These are phyloP conservation scores for Drosophila nr. fundita DNA, from an alignment of 2,888 invertebrate genomes.

Conservation along the genomic window DNA sequence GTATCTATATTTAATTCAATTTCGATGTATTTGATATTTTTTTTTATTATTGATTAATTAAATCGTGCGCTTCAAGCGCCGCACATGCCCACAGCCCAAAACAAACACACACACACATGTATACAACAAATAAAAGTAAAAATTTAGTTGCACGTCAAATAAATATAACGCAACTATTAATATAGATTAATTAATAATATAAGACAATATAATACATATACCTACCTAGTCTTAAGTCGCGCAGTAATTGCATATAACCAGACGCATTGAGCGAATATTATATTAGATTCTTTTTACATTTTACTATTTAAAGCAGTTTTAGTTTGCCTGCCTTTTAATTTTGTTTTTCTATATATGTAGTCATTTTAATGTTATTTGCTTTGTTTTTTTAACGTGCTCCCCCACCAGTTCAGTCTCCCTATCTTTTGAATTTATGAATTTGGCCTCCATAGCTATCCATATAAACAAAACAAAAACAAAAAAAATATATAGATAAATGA, in stretches of 20 bases:
- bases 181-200: constrained; percentile 7
- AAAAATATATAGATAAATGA: constrained; percentile 21
- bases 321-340: neutral
- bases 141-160: constrained; percentile 29
- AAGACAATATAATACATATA: constrained; percentile 6
- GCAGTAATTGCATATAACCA: constrained; percentile 35
- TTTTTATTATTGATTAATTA: neutral
- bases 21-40: constrained; percentile 19
- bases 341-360: neutral
- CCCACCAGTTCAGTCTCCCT: neutral
- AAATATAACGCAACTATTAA: constrained; percentile 17
- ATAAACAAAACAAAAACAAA: constrained; percentile 14
- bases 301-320: neutral
- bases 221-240: constrained; percentile 47
- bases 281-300: constrained; percentile 6
- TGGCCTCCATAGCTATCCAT: constrained; percentile 39
- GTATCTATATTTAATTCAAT: constrained; percentile 36
- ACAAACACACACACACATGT: constrained; percentile 6
- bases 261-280: constrained; percentile 44
- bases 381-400: constrained; percentile 4
- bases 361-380: neutral
- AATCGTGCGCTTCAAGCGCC: constrained; percentile 31
- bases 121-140: constrained; percentile 16
- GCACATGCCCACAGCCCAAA: constrained; percentile 11
- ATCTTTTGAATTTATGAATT: constrained; percentile 8